Conservation (phyloP, 2,113 vertebrate species). For the Arothron firmamentum region DNA sequence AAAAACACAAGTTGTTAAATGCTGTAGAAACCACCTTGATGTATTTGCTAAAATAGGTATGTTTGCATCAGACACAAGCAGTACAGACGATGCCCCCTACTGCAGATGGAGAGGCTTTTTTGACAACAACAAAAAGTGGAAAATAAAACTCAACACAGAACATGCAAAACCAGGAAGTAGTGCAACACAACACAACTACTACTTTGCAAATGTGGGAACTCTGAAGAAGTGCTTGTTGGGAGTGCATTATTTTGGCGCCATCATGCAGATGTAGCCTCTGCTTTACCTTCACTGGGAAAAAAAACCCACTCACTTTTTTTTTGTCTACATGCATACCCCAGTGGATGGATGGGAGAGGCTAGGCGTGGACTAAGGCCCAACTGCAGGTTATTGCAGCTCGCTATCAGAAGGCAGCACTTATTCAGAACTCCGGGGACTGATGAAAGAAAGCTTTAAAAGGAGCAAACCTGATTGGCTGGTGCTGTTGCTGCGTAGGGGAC, state of each 20-base stretch:
- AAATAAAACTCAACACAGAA: conserved; percentile 62
- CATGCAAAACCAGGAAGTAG: conserved; percentile 79
- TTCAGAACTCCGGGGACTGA: conserved; percentile 95
- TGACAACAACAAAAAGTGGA: conserved; percentile 54
- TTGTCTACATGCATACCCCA: conserved; percentile 17
- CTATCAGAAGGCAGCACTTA: conserved; percentile 77
- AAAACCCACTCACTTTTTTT: conserved; percentile 9
- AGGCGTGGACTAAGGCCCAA: conserved; percentile 26
- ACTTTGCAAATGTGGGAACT: conserved; percentile 90
- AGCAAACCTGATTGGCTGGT: conserved; percentile 99
- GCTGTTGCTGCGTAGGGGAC: conserved; percentile 96
- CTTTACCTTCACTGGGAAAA: conserved; percentile 16
- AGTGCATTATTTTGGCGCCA: not conserved
- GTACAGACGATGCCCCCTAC: conserved; percentile 50
- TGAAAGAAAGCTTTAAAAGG: conserved; percentile 99
- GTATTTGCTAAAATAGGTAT: conserved; percentile 31
- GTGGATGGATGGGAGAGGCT: conserved; percentile 19
- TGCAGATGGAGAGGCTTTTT: conserved; percentile 63
- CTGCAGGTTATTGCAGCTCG: conserved; percentile 40
- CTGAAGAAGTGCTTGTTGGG: conserved; percentile 89
- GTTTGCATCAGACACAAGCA: conserved; percentile 53
- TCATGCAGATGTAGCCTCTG: not conserved
- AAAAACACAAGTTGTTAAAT: conserved; percentile 21
- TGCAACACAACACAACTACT: conserved; percentile 91
- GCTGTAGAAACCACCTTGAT: conserved; percentile 21